Percentiles rank a stretch among this genome's conserved stretches.
Conservation (phyloP, 1,140 invertebrate species). For the Bombus superbus region DNA sequence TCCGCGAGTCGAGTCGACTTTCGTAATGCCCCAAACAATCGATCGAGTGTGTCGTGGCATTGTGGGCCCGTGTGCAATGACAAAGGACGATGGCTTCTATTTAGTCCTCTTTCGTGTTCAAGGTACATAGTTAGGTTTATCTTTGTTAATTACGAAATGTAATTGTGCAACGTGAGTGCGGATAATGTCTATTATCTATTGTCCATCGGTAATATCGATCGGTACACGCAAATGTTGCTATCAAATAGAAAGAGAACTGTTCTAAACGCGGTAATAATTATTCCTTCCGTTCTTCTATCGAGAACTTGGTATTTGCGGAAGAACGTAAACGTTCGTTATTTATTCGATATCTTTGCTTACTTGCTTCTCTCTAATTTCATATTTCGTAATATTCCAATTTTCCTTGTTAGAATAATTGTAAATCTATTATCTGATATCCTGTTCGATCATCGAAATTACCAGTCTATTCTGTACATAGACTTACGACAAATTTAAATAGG, state of each 20-base stretch:
- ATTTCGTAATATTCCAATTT: background rate
- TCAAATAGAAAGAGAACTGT: too few species aligned
- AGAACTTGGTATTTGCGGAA: too few species aligned
- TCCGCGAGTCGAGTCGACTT: background rate
- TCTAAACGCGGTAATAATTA: too few species aligned
- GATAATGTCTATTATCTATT: too few species aligned
- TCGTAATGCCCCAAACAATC: background rate
- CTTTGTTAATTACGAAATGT: background rate
- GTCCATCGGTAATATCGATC: too few species aligned
- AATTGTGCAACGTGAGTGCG: background rate
- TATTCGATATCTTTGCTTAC: background rate
- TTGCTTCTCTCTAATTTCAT: too few species aligned
- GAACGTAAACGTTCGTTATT: too few species aligned
- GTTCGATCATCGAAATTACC: too few species aligned
- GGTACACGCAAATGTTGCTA: too few species aligned
- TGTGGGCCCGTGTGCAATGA: background rate
- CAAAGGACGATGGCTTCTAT: background rate
- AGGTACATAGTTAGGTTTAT: background rate
- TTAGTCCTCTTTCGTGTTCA: background rate
- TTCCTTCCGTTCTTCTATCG: too few species aligned
- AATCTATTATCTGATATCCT: background rate
- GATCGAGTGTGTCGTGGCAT: background rate
- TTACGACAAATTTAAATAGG: constrained; percentile 47
- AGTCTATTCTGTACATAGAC: background rate
- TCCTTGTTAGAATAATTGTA: background rate